Base-by-base conservation (phyloP, 2,888 invertebrate genomes). In the Cephus nigrinus region DNA sequence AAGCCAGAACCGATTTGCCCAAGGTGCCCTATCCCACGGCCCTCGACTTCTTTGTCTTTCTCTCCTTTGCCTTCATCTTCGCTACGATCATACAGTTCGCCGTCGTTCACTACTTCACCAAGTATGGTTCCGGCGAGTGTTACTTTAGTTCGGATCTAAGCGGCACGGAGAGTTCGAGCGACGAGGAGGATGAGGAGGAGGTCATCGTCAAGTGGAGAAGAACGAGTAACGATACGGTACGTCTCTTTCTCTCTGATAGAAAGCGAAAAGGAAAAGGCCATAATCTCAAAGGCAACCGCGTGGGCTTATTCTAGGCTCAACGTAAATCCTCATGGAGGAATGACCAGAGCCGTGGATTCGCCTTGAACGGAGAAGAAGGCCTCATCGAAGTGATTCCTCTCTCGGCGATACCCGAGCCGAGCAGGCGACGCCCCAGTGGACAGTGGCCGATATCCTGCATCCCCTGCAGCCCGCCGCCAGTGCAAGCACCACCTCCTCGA, bases 21-120 rank as follows among this genome's bases (percentile, higher is more conserved):
- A 96, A 96, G 92, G 97, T 97, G 76, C 94, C 96, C 74, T 97
- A 97, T 91, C 96, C 96, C 4, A 97, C 97, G n/a, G 97, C 97
- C 1, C 92, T 97, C 82, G 97, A 97, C 89, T 96, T 96, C 88
- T 97, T 96, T 90, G 96, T 97, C 4, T 96, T 96, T 87, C 93
- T 96, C 33, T 96, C 96, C 31, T 97, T 96, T 88, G 95, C 94
- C 3, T 96, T 96, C 88, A 96, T 96, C 82, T 96, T 96, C 87
- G 96, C 96, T 11, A 96, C 96, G 2, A 96, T 97, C 79, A 94
- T 96, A 79, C 96, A 96, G 93, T 97, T 96, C 89, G 96, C 96
- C 4, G 94, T 96, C n/a, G 96, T 97, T 1, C 96, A 97, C 89
- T 96, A 96, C 89, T 96, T 96, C 90, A 96, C 96, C n/a, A 97